Percentiles rank a stretch among this genome's conserved stretches.
Conservation (phyloP, 1,140 invertebrate genomes). For the Zaprionus nigranus region DNA sequence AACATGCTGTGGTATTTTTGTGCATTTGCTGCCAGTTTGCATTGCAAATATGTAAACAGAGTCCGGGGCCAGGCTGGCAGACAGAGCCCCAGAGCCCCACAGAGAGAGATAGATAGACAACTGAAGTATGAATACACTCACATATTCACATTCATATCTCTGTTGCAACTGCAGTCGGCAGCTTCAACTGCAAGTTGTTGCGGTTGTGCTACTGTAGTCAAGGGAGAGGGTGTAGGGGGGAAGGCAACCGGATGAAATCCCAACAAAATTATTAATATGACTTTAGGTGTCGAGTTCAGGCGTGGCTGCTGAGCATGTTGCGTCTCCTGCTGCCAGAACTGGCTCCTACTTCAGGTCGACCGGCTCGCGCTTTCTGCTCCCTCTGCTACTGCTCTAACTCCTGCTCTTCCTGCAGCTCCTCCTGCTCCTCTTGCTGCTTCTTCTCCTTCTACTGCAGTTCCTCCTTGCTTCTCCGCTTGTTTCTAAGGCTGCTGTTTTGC, state of each 20-base stretch:
- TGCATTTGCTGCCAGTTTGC: constrained; percentile 51
- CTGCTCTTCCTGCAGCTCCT: no score
- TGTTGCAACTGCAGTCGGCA: neutral
- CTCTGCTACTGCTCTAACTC: neutral
- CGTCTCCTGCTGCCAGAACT: neutral
- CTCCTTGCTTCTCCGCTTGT: no score
- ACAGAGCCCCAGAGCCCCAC: constrained; percentile 1
- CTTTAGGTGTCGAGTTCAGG: constrained; percentile 59
- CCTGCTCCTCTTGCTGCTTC: no score
- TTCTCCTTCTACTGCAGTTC: no score
- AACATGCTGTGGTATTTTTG: constrained; percentile 16
- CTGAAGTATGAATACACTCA: constrained; percentile 1
- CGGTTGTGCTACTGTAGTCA: constrained; percentile 9
- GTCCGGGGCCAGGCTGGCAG: constrained; percentile 5
- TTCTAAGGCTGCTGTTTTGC: no score
- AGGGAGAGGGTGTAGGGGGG: neutral
- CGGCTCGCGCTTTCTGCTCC: neutral
- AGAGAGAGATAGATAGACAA: neutral
- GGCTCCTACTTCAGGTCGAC: neutral
- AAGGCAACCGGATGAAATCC: constrained; percentile 54
- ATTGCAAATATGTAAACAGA: constrained; percentile 66
- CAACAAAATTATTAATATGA: constrained; percentile 81
- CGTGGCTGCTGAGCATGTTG: constrained; percentile 3
- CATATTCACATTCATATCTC: constrained; percentile 18
- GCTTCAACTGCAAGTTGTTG: constrained; percentile 41